Conservation (phyloP, 2,888 invertebrate genomes). For the Hemithea aestivaria region DNA sequence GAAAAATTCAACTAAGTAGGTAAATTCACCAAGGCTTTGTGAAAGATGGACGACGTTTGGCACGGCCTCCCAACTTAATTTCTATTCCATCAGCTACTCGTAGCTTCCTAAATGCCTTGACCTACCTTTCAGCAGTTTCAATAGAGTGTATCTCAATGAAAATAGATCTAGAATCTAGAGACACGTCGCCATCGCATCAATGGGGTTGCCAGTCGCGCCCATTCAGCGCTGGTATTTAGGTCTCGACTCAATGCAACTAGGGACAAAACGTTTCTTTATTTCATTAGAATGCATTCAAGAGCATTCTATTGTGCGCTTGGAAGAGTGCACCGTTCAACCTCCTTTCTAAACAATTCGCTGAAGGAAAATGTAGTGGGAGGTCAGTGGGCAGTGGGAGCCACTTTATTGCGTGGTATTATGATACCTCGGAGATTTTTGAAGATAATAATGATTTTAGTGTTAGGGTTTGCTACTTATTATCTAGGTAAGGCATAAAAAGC, state of each 20-base stretch:
- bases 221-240: conserved; percentile 45
- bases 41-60: no score
- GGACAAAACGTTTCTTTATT: conserved; percentile 65
- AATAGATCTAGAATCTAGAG: conserved; percentile 21
- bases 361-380: conserved; percentile 33
- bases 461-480: no score
- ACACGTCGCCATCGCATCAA: conserved; percentile 29
- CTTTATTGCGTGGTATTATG: no score
- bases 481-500: no score
- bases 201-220: conserved; percentile 26
- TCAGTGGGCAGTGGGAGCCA: no score
- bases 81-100: background rate
- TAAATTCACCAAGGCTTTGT: no score
- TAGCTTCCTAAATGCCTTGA: conserved; percentile 10
- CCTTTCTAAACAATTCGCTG: conserved; percentile 43
- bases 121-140: conserved; percentile 8
- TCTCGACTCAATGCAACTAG: conserved; percentile 44
- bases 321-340: conserved; percentile 33
- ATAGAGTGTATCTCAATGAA: conserved; percentile 15
- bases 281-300: conserved; percentile 59
- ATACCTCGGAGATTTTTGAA: no score
- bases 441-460: no score
- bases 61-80: no score
- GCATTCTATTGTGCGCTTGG: conserved; percentile 37
- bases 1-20: no score